These are phyloP conservation scores for Isoperla grammatica DNA, from an alignment of 2,888 invertebrate genomes.

Conservation along the genomic window DNA sequence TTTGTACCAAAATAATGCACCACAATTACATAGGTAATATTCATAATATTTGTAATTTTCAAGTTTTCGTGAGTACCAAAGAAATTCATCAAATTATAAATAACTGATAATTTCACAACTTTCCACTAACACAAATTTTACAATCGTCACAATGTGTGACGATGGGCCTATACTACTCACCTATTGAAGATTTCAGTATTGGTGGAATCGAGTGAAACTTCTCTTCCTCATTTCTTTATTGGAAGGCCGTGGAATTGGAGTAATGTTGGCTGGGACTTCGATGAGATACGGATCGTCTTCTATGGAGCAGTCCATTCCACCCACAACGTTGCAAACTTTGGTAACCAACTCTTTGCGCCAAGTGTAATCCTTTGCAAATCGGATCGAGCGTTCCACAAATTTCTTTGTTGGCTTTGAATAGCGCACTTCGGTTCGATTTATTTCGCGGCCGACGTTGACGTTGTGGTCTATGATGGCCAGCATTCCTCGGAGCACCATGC, in stretches of 20 bases:
- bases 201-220: background rate
- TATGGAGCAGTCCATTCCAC: background rate
- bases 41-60: no score
- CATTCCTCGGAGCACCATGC: slow-evolving; percentile 6
- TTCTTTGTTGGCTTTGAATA: background rate
- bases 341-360: slow-evolving; percentile 23
- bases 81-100: no score
- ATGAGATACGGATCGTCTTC: background rate
- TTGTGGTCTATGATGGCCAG: slow-evolving; percentile 6
- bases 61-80: no score
- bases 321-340: slow-evolving; percentile 15
- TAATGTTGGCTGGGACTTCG: background rate
- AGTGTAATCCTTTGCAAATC: background rate
- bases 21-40: no score
- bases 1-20: no score
- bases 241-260: background rate
- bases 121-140: no score
- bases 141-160: no score
- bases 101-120: no score
- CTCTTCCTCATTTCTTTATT: background rate
- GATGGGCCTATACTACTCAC: no score
- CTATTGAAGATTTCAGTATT: background rate
- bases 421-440: background rate
- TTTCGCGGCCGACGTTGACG: background rate
- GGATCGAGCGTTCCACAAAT: background rate